A percentile compares a stretch with the other conserved stretches of the same genome.
These are phyloP conservation scores for Zaprionus nigranus DNA, from an alignment of 1,140 invertebrate genomes.

Conservation along the genomic window DNA sequence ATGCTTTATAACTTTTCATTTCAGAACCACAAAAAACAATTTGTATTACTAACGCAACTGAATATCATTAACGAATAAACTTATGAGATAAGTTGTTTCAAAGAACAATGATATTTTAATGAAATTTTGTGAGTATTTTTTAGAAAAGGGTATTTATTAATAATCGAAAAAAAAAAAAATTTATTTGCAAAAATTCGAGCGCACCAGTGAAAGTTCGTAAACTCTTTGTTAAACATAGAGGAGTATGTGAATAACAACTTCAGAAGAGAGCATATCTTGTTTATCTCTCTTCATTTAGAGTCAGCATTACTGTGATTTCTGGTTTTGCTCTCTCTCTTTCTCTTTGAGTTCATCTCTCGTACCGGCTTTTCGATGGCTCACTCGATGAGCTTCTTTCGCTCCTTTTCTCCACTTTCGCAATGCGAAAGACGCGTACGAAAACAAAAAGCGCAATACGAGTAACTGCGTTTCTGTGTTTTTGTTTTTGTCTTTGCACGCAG, in stretches of 20 bases:
- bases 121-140: too few relatives aligned
- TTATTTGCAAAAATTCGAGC: too few relatives aligned
- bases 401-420: background rate
- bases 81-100: constrained; percentile 26
- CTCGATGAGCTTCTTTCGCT: background rate
- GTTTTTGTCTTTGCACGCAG: constrained; percentile 42
- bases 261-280: background rate
- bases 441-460: constrained; percentile 52
- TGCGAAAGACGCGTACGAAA: constrained; percentile 37
- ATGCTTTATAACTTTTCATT: background rate
- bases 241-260: background rate
- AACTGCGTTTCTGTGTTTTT: constrained; percentile 47
- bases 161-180: too few relatives aligned
- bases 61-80: constrained; percentile 7
- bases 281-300: constrained; percentile 6
- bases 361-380: constrained; percentile 64
- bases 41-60: constrained; percentile 5
- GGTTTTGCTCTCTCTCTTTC: constrained; percentile 13
- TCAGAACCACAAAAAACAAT: background rate
- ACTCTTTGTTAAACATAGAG: too few relatives aligned
- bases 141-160: too few relatives aligned
- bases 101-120: background rate
- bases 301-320: background rate
- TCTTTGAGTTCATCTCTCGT: constrained; percentile 7
- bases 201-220: too few relatives aligned